Evolutionary conservation across 2,113 vertebrate genomes (phyloP).

Genomic region (Syngnathoides biaculeatus): DNA sequence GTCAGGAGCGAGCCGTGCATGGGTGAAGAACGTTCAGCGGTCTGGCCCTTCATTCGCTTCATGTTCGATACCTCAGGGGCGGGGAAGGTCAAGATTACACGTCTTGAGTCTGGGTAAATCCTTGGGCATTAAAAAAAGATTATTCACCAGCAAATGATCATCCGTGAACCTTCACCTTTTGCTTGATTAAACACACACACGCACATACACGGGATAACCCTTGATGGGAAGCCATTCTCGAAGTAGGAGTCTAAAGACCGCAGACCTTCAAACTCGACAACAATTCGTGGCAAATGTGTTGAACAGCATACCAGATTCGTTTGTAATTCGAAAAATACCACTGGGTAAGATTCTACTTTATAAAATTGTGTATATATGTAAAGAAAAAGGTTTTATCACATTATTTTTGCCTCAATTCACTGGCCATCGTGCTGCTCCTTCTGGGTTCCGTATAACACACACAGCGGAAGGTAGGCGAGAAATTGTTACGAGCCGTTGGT

Average conservation of each 20-base stretch:
- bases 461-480: too few relatives aligned
- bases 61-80: constrained; percentile 10
- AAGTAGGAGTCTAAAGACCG: constrained; percentile 2
- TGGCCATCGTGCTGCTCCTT: too few relatives aligned
- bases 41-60: neutral
- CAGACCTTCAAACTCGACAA: neutral
- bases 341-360: too few relatives aligned
- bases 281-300: neutral
- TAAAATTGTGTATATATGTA: too few relatives aligned
- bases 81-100: constrained; percentile 45
- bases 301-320: too few relatives aligned
- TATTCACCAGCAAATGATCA: constrained; percentile 55
- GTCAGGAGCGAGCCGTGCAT: constrained; percentile 27
- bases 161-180: constrained; percentile 48
- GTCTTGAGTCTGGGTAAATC: constrained; percentile 57
- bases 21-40: constrained; percentile 5
- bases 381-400: too few relatives aligned
- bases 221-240: constrained; percentile 2
- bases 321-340: too few relatives aligned
- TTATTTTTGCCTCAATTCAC: too few relatives aligned
- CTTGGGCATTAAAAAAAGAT: constrained; percentile 56
- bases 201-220: constrained; percentile 25
- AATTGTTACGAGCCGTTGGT: too few relatives aligned
- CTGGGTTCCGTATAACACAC: too few relatives aligned
- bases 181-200: constrained; percentile 39